Base-by-base conservation (phyloP, 2,797 vertebrate genomes). In the Petrocephalus sullivani region DNA sequence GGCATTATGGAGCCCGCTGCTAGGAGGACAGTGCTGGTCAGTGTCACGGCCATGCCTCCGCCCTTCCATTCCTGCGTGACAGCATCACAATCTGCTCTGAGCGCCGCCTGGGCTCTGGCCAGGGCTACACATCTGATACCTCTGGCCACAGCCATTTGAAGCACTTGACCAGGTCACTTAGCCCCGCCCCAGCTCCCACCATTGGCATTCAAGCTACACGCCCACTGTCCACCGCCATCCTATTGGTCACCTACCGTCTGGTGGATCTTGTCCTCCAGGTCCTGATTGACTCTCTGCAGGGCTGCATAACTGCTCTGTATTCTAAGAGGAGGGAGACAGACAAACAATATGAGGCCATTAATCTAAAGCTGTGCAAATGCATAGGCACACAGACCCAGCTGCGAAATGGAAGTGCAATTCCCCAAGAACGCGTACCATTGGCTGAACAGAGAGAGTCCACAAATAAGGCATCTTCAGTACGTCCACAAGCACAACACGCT, bases 221-320 rank as follows among this genome's bases (percentile, higher is more conserved):
- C 71, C 37, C 71, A 41, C 71, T 1, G 71, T 49, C 41, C 75
- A 49, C 7, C 14, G 2, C 75, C 41, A 81, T 49, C 37, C 41
- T 7, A 9, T 49, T 81, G 81, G 81, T 75, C 60, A 93, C 96
- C 97, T 94, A 99, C 98, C 96, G 97, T 97, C 91, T 96, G 94
- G 92, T 97, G 97, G 90, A 99, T 96, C 93, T 98, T 99, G 91
- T 98, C 97, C 92, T 99, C 97, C 94, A 99, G 94, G 93, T 99
- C 97, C 93, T 98, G 97, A 94, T 99, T 99, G 96, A 99, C 97
- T 94, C 97, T 97, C 95, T 99, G 98, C 91, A 99, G 95, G 51
- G 97, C 96, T 93, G 97, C 93, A 93, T 99, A 99, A 94, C 98
- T 97, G 92, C 95, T 99, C 94, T 99, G 98, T 93, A 98, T 99